Percentiles rank a stretch among this genome's conserved stretches.
These are phyloP conservation scores for Matsumyia berberina DNA, from an alignment of 2,888 invertebrate genomes.

Conservation along the genomic window DNA sequence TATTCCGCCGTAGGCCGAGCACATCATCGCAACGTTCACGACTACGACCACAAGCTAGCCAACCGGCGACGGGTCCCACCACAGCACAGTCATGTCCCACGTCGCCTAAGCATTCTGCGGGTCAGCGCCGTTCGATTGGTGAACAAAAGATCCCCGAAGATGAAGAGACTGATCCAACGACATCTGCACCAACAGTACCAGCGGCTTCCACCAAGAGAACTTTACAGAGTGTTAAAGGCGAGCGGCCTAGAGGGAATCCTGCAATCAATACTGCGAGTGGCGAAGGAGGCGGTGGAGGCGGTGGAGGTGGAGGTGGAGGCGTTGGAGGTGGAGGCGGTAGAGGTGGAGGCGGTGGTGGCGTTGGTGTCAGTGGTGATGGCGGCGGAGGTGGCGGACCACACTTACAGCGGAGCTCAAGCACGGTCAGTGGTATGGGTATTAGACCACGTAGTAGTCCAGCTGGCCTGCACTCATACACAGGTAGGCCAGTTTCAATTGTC, in stretches of 20 bases:
- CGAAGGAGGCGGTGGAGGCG: conserved; percentile 31
- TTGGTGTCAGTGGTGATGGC: conserved; percentile 36
- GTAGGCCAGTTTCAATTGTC: conserved; percentile 80
- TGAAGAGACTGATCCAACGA: conserved; percentile 79
- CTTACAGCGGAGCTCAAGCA: conserved; percentile 83
- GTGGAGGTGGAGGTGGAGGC: neutral
- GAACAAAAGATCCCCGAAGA: conserved; percentile 83
- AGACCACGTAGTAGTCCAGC: conserved; percentile 92
- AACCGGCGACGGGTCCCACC: conserved; percentile 74
- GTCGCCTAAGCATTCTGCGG: conserved; percentile 83
- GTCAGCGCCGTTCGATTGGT: conserved; percentile 82
- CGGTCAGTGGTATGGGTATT: conserved; percentile 83
- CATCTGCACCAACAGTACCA: conserved; percentile 41
- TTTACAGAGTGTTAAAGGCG: conserved; percentile 59
- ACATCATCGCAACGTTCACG: conserved; percentile 82
- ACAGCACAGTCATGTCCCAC: conserved; percentile 84
- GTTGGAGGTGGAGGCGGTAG: conserved; percentile 43
- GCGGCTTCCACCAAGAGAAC: conserved; percentile 49
- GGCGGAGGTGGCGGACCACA: conserved; percentile 55
- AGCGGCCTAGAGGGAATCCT: conserved; percentile 24
- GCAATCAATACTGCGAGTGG: conserved; percentile 77
- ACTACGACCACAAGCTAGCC: conserved; percentile 80
- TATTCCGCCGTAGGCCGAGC: conserved; percentile 84
- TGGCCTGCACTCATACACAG: conserved; percentile 91
- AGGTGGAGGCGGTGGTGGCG: conserved; percentile 19